Conservation (phyloP, 2,113 vertebrate genomes). For the Cyprinodon variegatus region DNA sequence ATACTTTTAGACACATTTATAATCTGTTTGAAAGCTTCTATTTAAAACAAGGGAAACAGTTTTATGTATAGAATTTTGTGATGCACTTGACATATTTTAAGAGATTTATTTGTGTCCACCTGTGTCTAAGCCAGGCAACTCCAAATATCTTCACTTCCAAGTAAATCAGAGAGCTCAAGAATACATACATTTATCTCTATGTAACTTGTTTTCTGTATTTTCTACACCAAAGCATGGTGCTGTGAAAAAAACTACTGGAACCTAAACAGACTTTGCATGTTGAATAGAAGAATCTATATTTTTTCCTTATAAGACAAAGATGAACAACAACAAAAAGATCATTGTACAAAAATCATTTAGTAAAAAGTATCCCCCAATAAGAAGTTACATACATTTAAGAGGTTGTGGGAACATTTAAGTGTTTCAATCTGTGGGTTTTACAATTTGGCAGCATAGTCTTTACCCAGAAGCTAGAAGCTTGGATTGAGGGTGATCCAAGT, state of each 20-base stretch:
- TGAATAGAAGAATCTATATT: too few relatives aligned
- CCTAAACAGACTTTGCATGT: background rate
- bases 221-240: background rate
- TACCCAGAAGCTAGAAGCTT: too few relatives aligned
- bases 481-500: too few relatives aligned
- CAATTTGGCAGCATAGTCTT: too few relatives aligned
- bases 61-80: background rate
- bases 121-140: constrained; percentile 3
- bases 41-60: background rate
- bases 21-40: background rate
- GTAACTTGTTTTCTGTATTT: background rate
- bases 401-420: too few relatives aligned
- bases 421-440: too few relatives aligned
- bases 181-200: background rate
- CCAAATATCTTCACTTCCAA: constrained; percentile 18
- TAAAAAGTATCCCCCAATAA: too few relatives aligned
- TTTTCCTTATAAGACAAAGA: too few relatives aligned
- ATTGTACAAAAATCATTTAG: too few relatives aligned
- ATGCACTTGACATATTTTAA: background rate
- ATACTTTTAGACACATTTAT: background rate
- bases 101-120: constrained; percentile 12
- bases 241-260: background rate
- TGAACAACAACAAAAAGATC: too few relatives aligned
- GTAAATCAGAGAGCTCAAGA: constrained; percentile 20
- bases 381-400: too few relatives aligned